Evolutionary conservation across 2,797 vertebrate genomes (phyloP), one percentile per base, ranked within the genome.

Genomic region (Falco novaeseelandiae): DNA sequence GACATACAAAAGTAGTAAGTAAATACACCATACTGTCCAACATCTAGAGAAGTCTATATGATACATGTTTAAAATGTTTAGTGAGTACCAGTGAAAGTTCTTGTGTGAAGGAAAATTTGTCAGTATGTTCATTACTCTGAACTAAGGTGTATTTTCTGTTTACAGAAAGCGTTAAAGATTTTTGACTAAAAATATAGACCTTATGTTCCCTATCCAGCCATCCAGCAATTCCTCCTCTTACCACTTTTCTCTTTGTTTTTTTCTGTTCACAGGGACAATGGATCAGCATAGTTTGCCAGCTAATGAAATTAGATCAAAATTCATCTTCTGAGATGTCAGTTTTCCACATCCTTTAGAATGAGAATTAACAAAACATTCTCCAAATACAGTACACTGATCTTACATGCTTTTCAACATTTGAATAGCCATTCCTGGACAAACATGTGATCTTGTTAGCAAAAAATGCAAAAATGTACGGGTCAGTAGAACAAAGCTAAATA

Each of bases 381-480:
- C 18, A 92, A 93, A 51, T 59, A 59, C 5, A 42, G 4, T 27
- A 67, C 4, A n/a, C 7, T 46, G 32, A 23, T 25, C 4, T 69
- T 9, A 15, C 3, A 9, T 11, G 4, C 4, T 76, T 94, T 57
- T 77, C 29, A 65, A 16, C 3, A 23, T 55, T 83, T 81, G 9
- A 51, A 15, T 66, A 77, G 6, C 5, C 12, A 29, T 62, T 8
- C 51, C 21, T 81, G 27, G 44, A 48, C 22, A 86, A 77, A 86
- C 36, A 62, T 0, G 0, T 67, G 17, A 15, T 63, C n/a, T 74
- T 2, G 0, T 20, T 70, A 51, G 9, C 27, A 62, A 89, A 86
- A 86, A 86, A 48, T 44, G 13, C 3, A 77, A 73, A 71, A 70
- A 6, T 9, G 8, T 42, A 9, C 8, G 48, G 14, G 4, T 58